These are phyloP conservation scores for Hycleus cichorii DNA, from an alignment of 1,140 invertebrate genomes.

Conservation along the genomic window DNA sequence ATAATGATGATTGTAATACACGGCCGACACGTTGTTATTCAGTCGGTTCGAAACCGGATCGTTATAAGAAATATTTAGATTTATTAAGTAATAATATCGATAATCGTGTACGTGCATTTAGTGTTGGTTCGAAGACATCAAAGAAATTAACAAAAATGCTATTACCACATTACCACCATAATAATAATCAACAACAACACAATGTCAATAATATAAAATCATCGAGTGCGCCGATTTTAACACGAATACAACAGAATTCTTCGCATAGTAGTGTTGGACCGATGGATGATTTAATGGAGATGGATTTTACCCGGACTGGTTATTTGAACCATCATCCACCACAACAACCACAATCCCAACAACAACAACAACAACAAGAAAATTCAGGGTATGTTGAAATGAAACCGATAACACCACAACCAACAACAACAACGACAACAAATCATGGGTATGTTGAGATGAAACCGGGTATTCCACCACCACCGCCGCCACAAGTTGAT, in stretches of 20 bases:
- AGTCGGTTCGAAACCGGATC: constrained; percentile 63
- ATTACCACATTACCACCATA: constrained; percentile 30
- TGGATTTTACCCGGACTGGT: constrained; percentile 59
- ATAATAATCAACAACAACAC: constrained; percentile 18
- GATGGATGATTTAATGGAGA: constrained; percentile 72
- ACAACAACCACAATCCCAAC: constrained; percentile 17
- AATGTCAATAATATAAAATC: constrained; percentile 42
- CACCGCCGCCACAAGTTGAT: neutral
- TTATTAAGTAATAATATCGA: constrained; percentile 29
- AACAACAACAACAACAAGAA: constrained; percentile 1
- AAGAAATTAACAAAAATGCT: constrained; percentile 31
- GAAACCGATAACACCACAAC: constrained; percentile 41
- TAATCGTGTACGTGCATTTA: constrained; percentile 57
- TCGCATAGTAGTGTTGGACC: constrained; percentile 57
- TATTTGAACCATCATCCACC: constrained; percentile 21
- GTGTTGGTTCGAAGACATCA: constrained; percentile 58
- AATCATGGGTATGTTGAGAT: constrained; percentile 49
- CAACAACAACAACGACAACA: constrained; percentile 14
- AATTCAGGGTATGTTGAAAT: constrained; percentile 48
- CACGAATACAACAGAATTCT: constrained; percentile 34
- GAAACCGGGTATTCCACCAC: constrained; percentile 38
- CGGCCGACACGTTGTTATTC: constrained; percentile 75
- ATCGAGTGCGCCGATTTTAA: constrained; percentile 51
- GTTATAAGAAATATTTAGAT: constrained; percentile 35
- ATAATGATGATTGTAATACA: constrained; percentile 45